Evolutionary conservation across 2,888 invertebrate species (phyloP).

Genomic region (Microchrysa polita): DNA sequence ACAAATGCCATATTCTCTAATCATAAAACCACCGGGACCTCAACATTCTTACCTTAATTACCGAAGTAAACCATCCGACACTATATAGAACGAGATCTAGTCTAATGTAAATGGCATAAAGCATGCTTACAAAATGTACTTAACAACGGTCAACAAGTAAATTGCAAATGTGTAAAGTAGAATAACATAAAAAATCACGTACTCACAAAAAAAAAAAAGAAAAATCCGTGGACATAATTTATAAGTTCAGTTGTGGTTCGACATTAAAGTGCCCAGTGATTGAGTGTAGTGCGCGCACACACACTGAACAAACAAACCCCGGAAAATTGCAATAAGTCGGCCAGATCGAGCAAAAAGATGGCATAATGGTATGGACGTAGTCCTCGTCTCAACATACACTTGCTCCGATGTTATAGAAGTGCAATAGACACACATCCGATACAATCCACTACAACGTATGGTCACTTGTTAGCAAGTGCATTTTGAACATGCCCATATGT

Average conservation of each 20-base stretch:
- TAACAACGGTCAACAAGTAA: neutral
- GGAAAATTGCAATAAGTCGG: neutral
- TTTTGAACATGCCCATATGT: neutral
- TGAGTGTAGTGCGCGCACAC: conserved; percentile 44
- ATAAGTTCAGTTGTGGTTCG: conserved; percentile 39
- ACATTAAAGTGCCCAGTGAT: conserved; percentile 47
- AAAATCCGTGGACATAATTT: conserved; percentile 32
- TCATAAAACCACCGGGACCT: too few species aligned
- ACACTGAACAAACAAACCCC: conserved; percentile 27
- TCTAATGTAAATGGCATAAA: too few species aligned
- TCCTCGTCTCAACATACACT: neutral
- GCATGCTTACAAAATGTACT: neutral
- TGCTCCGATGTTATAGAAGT: neutral
- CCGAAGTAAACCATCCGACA: too few species aligned
- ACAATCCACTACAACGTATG: neutral
- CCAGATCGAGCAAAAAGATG: neutral
- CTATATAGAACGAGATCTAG: too few species aligned
- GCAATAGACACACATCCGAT: neutral
- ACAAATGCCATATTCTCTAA: too few species aligned
- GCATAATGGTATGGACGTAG: too few species aligned
- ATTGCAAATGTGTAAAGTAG: neutral
- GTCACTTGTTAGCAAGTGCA: neutral
- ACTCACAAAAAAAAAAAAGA: neutral
- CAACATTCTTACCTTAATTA: too few species aligned
- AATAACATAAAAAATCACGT: neutral